Conservation (phyloP, 2,113 vertebrate species). For the Pseudopipra pipra region DNA sequence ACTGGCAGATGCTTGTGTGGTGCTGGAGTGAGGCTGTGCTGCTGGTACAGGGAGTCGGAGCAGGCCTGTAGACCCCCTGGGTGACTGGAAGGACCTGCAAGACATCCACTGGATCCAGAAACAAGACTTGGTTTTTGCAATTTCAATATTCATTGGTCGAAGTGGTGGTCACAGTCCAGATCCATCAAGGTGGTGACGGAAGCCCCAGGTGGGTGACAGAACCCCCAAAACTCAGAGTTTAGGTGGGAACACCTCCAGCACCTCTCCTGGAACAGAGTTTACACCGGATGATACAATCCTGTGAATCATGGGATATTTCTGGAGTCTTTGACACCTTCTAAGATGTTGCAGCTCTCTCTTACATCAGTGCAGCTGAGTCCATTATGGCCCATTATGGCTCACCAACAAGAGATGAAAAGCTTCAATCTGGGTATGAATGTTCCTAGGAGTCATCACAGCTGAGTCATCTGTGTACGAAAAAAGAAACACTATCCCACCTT, state of each 20-base stretch:
- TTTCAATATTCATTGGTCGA: not conserved
- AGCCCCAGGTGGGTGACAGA: not conserved
- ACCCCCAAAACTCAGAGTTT: not conserved
- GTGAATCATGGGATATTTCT: not conserved
- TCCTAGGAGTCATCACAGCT: too few relatives aligned
- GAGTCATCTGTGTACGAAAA: too few relatives aligned
- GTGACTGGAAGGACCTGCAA: not conserved
- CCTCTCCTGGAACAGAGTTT: not conserved
- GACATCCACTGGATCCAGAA: not conserved
- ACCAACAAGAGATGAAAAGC: too few relatives aligned
- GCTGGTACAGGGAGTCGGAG: not conserved
- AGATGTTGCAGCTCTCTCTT: too few relatives aligned
- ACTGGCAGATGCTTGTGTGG: not conserved
- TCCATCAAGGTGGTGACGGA: not conserved
- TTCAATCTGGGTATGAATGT: too few relatives aligned
- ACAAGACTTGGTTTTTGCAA: not conserved
- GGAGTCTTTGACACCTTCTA: not conserved
- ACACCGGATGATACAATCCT: not conserved
- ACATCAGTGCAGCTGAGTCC: too few relatives aligned
- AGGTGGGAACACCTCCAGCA: not conserved
- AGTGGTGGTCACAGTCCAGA: not conserved
- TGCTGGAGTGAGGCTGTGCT: not conserved
- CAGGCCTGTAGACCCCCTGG: not conserved
- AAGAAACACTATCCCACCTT: too few relatives aligned
- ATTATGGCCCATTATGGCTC: too few relatives aligned